Evolutionary conservation across 2,113 vertebrate species (phyloP), one percentile per base, ranked within the genome.

Genomic region (Lepisosteus osseus): DNA sequence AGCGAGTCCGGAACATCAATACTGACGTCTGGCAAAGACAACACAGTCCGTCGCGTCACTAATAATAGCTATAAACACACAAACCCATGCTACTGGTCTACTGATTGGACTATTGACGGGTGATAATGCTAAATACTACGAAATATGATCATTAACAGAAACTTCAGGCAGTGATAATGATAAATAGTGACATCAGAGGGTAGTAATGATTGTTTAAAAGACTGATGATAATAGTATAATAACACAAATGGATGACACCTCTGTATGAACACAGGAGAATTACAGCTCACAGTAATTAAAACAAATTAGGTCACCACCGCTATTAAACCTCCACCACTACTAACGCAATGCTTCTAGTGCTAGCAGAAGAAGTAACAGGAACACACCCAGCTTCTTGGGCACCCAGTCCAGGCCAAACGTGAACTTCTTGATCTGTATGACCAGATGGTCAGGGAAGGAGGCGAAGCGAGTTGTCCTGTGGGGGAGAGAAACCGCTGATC

Each of bases 391-490:
- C 86, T 99, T 99, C 88, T 99, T 99, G 74, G 97, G 97, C 55
- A 99, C 96, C 97, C 97, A 99, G 87, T 99, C 97, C 78, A 97
- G 89, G 77, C 97, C 97, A 3, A 99, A 99, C 67, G 97, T 99
- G 84, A 99, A 99, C 82, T 99, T 99, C 92, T 99, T 99, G 80
- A 99, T 97, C 86, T 98, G 97, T 83, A 99, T 98, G 74, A 99
- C 96, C 83, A 99, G 91, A 85, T 99, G 95, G 85, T 99, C 97
- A 0, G 97, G 97, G 86, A 98, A 99, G 70, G 97, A 99, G 83
- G 97, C 97, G 75, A 99, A 99, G 17, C 96, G 93, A 9, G 97
- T 98, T 0, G 94, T 98, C 92, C 97, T 99, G 86, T 57, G 0
- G 7, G 42, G 12, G 70, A 6, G 13, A 7, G 47, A 78, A 6